Percentiles rank a stretch among this genome's conserved stretches.
Evolutionary conservation across 2,797 vertebrate species (phyloP).

Genomic region (Paguma larvata): DNA sequence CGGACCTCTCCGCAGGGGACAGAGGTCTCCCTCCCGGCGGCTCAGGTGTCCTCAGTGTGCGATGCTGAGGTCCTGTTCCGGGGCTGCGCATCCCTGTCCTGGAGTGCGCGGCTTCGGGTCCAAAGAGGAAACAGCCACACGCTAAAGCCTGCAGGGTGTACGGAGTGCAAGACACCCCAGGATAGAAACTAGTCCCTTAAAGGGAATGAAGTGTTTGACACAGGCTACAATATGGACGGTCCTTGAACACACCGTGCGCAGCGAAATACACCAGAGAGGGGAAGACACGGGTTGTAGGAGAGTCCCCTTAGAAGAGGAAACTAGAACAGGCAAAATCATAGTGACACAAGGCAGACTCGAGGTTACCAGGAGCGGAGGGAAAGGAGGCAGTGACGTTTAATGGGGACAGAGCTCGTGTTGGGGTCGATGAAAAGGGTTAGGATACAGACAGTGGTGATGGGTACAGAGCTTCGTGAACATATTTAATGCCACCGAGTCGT

Average conservation of each 20-base stretch:
- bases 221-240: neutral
- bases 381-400: neutral
- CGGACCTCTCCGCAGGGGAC: neutral
- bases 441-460: neutral
- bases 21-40: neutral
- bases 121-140: neutral
- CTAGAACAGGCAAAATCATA: neutral
- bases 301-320: neutral
- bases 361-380: neutral
- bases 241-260: neutral
- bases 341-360: neutral
- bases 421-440: neutral
- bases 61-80: neutral
- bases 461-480: neutral
- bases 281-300: neutral
- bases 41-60: neutral
- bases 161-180: neutral
- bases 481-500: neutral
- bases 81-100: neutral
- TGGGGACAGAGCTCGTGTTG: neutral
- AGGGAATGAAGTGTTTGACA: neutral
- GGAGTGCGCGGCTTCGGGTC: neutral
- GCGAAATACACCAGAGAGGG: neutral
- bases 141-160: neutral
- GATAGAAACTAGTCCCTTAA: neutral